Evolutionary conservation across 2,113 vertebrate species (phyloP).

Genomic region (Heterocephalus glaber): DNA sequence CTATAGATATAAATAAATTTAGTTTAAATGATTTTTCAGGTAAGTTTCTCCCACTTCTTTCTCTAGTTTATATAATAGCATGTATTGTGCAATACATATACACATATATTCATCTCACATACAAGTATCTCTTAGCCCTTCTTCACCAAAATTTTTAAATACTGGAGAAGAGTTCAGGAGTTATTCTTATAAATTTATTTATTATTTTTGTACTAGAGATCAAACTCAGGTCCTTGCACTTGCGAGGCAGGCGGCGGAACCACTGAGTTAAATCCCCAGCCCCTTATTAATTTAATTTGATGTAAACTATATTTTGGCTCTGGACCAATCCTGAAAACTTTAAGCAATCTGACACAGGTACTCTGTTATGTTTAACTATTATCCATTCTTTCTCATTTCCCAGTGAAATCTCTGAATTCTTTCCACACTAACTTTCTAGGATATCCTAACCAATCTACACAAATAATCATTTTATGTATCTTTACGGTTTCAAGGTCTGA

Average conservation of each 20-base stretch:
- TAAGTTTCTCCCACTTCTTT: not conserved
- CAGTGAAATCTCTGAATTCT: not conserved
- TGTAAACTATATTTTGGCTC: not conserved
- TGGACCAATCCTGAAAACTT: not conserved
- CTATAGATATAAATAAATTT: not conserved
- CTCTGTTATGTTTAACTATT: not conserved
- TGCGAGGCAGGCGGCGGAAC: no score
- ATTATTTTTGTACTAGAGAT: no score
- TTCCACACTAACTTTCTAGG: not conserved
- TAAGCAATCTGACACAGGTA: not conserved
- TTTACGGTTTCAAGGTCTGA: not conserved
- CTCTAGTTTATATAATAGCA: not conserved
- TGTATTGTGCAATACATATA: not conserved
- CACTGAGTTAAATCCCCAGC: no score
- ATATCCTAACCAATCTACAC: not conserved
- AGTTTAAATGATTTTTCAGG: not conserved
- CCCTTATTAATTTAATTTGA: no score
- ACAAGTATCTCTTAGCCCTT: not conserved
- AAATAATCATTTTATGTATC: not conserved
- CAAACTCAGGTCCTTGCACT: no score
- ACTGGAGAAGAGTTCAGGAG: not conserved
- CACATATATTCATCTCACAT: not conserved
- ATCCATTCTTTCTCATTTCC: not conserved
- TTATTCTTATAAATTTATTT: not conserved
- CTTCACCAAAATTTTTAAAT: not conserved